Evolutionary conservation across 2,888 invertebrate genomes (phyloP).

Genomic region (Lasioglossum lativentre): DNA sequence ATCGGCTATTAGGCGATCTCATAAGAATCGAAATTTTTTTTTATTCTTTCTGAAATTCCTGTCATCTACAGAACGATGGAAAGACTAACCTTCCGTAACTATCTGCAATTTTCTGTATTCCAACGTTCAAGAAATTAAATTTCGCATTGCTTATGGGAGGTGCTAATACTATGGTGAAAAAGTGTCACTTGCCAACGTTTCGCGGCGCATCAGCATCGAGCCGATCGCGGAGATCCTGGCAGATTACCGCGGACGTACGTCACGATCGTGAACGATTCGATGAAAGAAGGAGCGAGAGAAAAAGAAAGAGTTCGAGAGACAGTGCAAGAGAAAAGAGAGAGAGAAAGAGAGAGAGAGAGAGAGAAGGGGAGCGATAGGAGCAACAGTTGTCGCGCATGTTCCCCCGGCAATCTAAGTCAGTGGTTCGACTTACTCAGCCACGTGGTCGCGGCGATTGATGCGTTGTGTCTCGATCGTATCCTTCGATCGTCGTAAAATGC

Average conservation of each 20-base stretch:
- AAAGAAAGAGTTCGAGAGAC: not conserved
- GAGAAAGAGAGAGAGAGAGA: not conserved
- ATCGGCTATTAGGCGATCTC: not conserved
- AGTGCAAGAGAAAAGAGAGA: not conserved
- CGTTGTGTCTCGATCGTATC: slow-evolving; percentile 57
- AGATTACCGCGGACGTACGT: not conserved
- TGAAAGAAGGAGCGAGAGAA: not conserved
- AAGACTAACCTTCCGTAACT: not conserved
- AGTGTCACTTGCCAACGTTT: not conserved
- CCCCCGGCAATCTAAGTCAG: slow-evolving; percentile 26
- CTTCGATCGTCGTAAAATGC: slow-evolving; percentile 65
- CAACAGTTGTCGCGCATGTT: not conserved
- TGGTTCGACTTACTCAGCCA: slow-evolving; percentile 82
- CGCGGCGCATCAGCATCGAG: not conserved
- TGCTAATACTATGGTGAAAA: not conserved
- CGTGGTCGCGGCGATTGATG: slow-evolving; percentile 74
- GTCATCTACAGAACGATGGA: not conserved
- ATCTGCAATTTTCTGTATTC: not conserved
- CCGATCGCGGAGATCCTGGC: not conserved
- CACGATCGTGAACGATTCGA: not conserved
- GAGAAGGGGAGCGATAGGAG: not conserved
- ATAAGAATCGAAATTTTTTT: not conserved
- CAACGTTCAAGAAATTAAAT: not conserved
- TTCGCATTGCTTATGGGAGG: not conserved
- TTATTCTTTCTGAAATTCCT: not conserved